Base-by-base conservation (phyloP, 2,888 invertebrate genomes). In the Mactromeris polynyma region DNA sequence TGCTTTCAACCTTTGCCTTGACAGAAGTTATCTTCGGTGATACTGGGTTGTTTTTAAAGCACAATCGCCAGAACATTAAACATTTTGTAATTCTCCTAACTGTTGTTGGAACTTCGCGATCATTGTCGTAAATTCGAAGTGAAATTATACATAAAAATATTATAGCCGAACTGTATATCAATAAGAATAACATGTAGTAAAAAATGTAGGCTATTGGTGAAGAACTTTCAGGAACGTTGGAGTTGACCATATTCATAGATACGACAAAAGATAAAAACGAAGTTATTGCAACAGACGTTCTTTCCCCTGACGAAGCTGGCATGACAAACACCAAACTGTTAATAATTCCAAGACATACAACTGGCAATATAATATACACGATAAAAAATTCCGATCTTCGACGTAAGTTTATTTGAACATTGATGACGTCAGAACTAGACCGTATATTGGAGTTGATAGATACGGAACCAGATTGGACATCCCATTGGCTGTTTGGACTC, bases 241-340 rank as follows among this genome's bases (percentile, higher is more conserved):
- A 81, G 78, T 89, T 91, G 0, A 92, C 77, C 1, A 89, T 86
- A 14, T 84, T 38, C 88, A 91, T 89, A 38, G 85, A 92, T 0
- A 92, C 92, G 17, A 90, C 80, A 69, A 92, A 92, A 6, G 92
- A 88, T 77, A 92, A 46, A 51, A 90, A 91, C 42, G 85, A 82
- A 7, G 92, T 92, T 31, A 92, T 83, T 0, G 91, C 90, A 42
- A 90, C 89, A 0, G 90, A 90, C 3, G 80, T 89, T 6, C 91
- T 64, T 77, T 92, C 92, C 3, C 92, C 92, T 7, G 91, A 89
- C 26, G 54, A 78, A 17, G 85, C 81, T 6, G 89, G 89, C 86
- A 92, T 90, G 6, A 84, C n/a, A 80, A 92, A 88, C n/a, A 90
- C 90, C 21, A 89, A 31, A 19, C 81, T 86, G 40, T 90, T 90